phyloP scores from a whole-genome alignment of 2,113 vertebrate genomes.

The Phrynosoma blainvillii region DNA sequence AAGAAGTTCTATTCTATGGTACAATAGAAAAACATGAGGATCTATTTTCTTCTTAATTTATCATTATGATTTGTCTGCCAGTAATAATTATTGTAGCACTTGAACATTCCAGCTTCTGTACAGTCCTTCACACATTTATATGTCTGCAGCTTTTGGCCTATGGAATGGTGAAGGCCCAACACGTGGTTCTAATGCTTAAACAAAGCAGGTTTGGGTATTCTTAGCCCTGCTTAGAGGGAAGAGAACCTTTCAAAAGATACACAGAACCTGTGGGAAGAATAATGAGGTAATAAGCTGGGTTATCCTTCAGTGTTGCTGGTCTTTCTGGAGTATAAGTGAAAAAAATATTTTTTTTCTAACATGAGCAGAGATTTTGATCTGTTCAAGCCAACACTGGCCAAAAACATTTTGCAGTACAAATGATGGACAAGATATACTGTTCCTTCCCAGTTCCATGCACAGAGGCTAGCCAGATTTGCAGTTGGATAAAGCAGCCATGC shows the following conservation, averaged over 20 bases:
- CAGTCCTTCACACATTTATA: background rate
- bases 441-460: no score
- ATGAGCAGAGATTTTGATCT: background rate
- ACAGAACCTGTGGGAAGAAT: background rate
- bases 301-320: background rate
- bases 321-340: background rate
- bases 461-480: no score
- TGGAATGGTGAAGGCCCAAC: background rate
- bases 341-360: no score
- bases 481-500: background rate
- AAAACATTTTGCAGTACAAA: background rate
- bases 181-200: background rate
- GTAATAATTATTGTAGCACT: background rate
- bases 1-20: background rate
- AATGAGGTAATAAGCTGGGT: background rate
- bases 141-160: background rate
- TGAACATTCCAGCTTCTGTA: background rate
- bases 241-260: background rate
- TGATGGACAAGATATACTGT: background rate
- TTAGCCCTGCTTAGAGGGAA: background rate
- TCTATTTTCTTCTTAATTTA: background rate
- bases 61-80: background rate
- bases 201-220: background rate
- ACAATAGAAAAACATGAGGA: accelerated
- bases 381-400: background rate